Evolutionary conservation across 1,140 invertebrate species (phyloP).

Genomic region (Leptestheria dahalacensis): DNA sequence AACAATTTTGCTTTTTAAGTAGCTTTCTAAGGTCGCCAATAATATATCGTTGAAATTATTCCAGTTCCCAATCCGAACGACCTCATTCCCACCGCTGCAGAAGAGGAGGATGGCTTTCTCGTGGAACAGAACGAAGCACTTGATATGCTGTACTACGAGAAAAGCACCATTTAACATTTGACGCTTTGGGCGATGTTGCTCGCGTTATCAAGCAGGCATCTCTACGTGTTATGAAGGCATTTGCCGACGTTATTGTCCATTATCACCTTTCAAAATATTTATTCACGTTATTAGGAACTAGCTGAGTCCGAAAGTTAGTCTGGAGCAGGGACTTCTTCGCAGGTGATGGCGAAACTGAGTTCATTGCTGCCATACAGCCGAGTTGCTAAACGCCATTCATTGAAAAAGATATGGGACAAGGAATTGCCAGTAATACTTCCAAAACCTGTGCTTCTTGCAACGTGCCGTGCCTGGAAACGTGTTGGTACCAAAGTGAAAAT

Average conservation of each 20-base stretch:
- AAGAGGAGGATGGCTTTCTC: neutral
- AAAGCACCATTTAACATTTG: neutral
- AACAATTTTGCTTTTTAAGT: too few relatives aligned
- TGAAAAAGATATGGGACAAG: neutral
- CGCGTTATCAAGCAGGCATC: neutral
- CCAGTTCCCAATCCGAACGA: neutral
- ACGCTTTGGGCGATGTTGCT: neutral
- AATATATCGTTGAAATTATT: neutral
- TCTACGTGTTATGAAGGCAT: neutral
- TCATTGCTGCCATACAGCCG: neutral
- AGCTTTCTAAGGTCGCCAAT: neutral
- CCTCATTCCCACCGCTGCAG: neutral
- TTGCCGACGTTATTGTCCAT: neutral
- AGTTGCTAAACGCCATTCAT: neutral
- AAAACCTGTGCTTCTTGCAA: neutral
- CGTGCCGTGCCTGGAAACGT: neutral
- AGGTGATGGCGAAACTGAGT: neutral
- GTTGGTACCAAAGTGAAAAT: neutral
- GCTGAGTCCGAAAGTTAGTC: neutral
- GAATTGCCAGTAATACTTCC: neutral
- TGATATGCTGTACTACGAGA: neutral
- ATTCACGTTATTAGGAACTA: neutral
- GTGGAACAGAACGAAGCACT: too few relatives aligned
- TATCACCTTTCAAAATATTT: neutral
- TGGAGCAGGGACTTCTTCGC: neutral